A percentile compares a stretch with the other conserved stretches of the same genome.
These are phyloP conservation scores for Hyposoter didymator DNA, from an alignment of 2,888 invertebrate genomes.

Conservation along the genomic window DNA sequence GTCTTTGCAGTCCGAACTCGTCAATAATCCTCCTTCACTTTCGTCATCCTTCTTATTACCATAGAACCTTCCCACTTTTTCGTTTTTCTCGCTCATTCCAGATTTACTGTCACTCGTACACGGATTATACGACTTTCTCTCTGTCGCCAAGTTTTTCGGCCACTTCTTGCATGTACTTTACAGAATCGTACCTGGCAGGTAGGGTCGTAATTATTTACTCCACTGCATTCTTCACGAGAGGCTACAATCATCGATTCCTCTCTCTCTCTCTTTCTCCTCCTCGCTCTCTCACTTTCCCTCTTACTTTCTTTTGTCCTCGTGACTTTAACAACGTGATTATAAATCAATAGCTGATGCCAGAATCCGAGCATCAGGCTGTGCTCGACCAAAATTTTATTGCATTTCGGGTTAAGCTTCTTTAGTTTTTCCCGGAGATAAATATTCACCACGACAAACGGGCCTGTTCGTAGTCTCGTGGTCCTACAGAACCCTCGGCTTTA, in stretches of 20 bases:
- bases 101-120: constrained; percentile 4
- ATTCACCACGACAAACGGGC: too few species aligned
- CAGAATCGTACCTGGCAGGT: background rate
- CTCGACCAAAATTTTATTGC: background rate
- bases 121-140: constrained; percentile 46
- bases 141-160: constrained; percentile 19
- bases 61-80: constrained; percentile 24
- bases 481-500: too few species aligned
- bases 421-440: background rate
- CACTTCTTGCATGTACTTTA: background rate
- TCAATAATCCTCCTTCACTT: constrained; percentile 5
- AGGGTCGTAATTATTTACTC: constrained; percentile 47
- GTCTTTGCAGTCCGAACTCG: background rate
- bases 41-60: background rate
- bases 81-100: constrained; percentile 7
- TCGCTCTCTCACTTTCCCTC: background rate
- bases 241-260: constrained; percentile 18
- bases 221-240: constrained; percentile 10
- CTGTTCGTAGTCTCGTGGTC: too few species aligned
- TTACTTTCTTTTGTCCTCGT: background rate
- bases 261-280: background rate
- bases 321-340: background rate
- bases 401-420: background rate
- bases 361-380: background rate
- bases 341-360: background rate